phyloP scores from a whole-genome alignment of 2,113 vertebrate species.

The Hylia prasina region DNA sequence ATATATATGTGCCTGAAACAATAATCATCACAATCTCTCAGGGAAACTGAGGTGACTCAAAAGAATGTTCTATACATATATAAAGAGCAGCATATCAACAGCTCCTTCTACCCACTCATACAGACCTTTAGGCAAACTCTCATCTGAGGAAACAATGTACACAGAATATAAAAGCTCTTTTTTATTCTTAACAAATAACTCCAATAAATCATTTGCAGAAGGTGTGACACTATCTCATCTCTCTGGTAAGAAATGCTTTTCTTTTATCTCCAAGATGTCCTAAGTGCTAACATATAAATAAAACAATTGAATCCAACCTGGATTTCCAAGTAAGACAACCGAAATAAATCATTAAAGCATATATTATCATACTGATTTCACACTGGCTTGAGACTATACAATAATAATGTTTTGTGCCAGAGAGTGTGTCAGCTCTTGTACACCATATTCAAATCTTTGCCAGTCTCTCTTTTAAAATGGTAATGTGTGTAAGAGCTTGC shows the following conservation, averaged over 20 bases:
- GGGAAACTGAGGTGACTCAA: background rate
- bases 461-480: background rate
- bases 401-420: background rate
- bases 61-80: background rate
- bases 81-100: background rate
- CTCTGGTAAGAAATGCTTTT: background rate
- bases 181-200: background rate
- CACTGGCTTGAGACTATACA: background rate
- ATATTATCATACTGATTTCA: background rate
- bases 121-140: background rate
- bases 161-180: background rate
- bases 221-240: conserved; percentile 12
- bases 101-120: background rate
- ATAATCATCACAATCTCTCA: background rate
- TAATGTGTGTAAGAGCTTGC: background rate
- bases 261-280: background rate
- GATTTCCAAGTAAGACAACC: background rate
- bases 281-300: background rate
- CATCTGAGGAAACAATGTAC: background rate
- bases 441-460: background rate
- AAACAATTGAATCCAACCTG: background rate
- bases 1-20: background rate
- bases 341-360: background rate
- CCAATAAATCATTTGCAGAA: conserved; percentile 27
- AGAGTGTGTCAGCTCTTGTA: background rate